Base-by-base conservation (phyloP, 35 echinoderm and acorn worm genomes). In the Ophiothrix spiculata region DNA sequence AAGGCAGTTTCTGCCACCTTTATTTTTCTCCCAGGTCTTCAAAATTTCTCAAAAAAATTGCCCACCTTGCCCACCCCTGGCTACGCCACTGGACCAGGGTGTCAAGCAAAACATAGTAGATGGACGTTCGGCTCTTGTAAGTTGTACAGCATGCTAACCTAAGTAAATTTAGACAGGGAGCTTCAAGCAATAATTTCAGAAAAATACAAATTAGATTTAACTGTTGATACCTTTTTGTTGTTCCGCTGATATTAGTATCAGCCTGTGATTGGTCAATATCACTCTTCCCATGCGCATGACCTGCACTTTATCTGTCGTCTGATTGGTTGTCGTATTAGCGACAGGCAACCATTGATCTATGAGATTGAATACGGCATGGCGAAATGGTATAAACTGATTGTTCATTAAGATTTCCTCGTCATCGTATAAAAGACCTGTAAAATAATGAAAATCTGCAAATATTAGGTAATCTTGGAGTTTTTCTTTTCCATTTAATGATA, bases 391-490 rank as follows among this genome's bases (percentile, higher is more conserved):
- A 15, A n/a, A 69, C 25, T 69, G 60, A 25, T 69, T 69, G 60
- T 69, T 69, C 25, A 10, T 15, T 69, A 10, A 28, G 2, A 69
- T 69, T 69, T 69, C 60, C 29, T 69, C 60, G 60, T 69, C 60
- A 28, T 69, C 60, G 25, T 69, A 69, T n/a, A 69, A 49, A 4
- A 69, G 23, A 4, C 60, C 60, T 69, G 60, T 69, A n/a, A 69
- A 69, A 69, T 69, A 69, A 69, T 69, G 60, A 69, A 69, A 69
- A n/a, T 69, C 60, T 69, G 25, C 25, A 69, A 4, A 25, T 15
- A 69, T 69, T 69, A 69, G 29, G 60, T 69, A 25, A 69, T 69
- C 60, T 69, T 69, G n/a, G n/a, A n/a, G n/a, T n/a, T n/a, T n/a
- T n/a, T n/a, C n/a, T n/a, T n/a, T n/a, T n/a, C n/a, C n/a, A n/a